Conservation (phyloP, 1,140 invertebrate species). For the Neodiprion pinetum region DNA sequence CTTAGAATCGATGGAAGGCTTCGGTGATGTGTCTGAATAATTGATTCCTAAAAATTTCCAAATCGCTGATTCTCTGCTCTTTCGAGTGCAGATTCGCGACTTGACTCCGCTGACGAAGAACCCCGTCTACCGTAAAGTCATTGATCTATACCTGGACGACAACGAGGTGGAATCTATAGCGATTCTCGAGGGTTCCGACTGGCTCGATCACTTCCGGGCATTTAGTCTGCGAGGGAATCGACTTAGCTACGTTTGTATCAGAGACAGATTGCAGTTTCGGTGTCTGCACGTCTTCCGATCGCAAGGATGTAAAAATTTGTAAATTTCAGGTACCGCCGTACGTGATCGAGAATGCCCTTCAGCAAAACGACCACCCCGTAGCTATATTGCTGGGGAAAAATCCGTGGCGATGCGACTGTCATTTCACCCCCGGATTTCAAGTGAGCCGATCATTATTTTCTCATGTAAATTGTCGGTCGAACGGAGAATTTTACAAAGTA, state of each 20-base stretch:
- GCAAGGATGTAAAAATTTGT: slow-evolving; percentile 2
- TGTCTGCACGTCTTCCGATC: no score
- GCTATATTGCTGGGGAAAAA: slow-evolving; percentile 75
- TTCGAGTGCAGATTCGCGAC: slow-evolving; percentile 64
- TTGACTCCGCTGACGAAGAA: slow-evolving; percentile 71
- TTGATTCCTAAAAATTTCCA: neutral
- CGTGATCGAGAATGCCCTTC: slow-evolving; percentile 78
- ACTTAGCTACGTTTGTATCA: slow-evolving; percentile 69
- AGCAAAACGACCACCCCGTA: slow-evolving; percentile 73
- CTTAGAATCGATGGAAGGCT: no score
- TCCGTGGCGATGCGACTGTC: slow-evolving; percentile 83
- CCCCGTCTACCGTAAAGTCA: slow-evolving; percentile 68
- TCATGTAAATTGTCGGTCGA: neutral
- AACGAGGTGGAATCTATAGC: slow-evolving; percentile 76
- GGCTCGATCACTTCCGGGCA: slow-evolving; percentile 77
- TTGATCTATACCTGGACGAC: slow-evolving; percentile 79
- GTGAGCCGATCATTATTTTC: slow-evolving; percentile 41
- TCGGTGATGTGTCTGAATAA: no score
- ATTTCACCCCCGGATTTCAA: slow-evolving; percentile 78
- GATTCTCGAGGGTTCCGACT: slow-evolving; percentile 76
- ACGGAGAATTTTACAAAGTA: neutral
- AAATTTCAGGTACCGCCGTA: slow-evolving; percentile 74
- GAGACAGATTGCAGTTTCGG: slow-evolving; percentile 11
- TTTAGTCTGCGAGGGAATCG: slow-evolving; percentile 77
- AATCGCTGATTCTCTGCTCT: neutral